These are phyloP conservation scores for Fregata magnificens DNA, from an alignment of 2,113 vertebrate species.

Conservation along the genomic window DNA sequence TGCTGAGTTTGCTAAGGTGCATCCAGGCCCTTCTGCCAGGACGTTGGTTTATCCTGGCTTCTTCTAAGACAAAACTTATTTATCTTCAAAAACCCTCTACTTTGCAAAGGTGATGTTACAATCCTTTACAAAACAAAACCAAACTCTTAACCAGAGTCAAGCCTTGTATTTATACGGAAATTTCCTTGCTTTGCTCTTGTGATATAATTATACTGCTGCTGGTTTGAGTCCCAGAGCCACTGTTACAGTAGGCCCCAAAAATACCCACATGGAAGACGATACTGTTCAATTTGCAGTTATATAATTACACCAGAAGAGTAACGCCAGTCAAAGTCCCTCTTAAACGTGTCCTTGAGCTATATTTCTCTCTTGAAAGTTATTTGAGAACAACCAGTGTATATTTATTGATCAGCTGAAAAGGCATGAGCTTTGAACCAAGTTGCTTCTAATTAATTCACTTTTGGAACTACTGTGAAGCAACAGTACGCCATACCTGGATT, in stretches of 20 bases:
- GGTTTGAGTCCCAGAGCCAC: neutral
- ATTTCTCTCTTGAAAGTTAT: slow-evolving; percentile 15
- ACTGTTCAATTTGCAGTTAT: neutral
- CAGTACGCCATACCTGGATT: neutral
- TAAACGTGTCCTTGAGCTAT: neutral
- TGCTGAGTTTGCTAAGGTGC: neutral
- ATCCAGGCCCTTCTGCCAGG: neutral
- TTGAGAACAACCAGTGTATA: neutral
- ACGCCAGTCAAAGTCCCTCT: neutral
- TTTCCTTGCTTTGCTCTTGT: neutral
- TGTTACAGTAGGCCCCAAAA: neutral
- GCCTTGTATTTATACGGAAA: neutral
- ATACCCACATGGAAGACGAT: neutral
- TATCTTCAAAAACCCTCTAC: neutral
- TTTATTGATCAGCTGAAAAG: slow-evolving; percentile 17
- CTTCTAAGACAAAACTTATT: neutral
- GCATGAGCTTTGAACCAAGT: neutral
- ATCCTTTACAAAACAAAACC: neutral
- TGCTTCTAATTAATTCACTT: slow-evolving; percentile 1
- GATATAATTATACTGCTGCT: neutral
- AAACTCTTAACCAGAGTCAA: neutral
- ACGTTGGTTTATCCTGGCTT: neutral
- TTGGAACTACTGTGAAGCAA: neutral
- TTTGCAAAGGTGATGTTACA: neutral
- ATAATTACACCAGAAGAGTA: slow-evolving; percentile 2